Conservation (phyloP, 2,797 vertebrate genomes). For the Microhierax caerulescens region DNA sequence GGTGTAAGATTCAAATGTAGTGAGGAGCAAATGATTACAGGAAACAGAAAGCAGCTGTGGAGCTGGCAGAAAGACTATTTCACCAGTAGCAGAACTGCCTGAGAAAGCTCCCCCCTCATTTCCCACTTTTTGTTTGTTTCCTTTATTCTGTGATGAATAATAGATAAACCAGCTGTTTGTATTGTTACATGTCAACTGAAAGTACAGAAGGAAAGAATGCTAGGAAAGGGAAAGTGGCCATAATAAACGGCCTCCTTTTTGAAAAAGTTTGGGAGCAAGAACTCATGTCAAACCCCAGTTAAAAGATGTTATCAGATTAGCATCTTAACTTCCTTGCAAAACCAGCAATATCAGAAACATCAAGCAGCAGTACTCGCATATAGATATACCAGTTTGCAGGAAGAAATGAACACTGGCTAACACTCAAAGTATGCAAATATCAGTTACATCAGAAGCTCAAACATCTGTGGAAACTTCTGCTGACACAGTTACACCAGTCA, state of each 20-base stretch:
- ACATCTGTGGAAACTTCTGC: neutral
- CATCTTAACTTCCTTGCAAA: neutral
- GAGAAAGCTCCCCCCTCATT: neutral
- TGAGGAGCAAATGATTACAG: neutral
- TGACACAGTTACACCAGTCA: neutral
- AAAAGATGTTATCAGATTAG: neutral
- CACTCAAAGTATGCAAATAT: neutral
- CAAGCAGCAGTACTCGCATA: neutral
- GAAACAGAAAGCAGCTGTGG: neutral
- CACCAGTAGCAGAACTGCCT: neutral
- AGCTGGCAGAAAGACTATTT: neutral
- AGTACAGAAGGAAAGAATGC: neutral
- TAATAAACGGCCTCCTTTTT: neutral
- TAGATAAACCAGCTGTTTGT: neutral
- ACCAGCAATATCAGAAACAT: neutral
- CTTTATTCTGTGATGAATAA: neutral
- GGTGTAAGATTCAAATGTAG: neutral
- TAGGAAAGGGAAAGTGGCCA: neutral
- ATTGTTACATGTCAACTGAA: neutral
- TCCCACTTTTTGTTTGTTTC: neutral
- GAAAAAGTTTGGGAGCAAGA: neutral
- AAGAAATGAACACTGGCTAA: neutral
- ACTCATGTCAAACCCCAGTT: neutral
- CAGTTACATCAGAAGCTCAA: neutral
- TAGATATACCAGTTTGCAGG: neutral